phyloP scores from a whole-genome alignment of 2,113 vertebrate genomes.

The Lamprotornis superbus region DNA sequence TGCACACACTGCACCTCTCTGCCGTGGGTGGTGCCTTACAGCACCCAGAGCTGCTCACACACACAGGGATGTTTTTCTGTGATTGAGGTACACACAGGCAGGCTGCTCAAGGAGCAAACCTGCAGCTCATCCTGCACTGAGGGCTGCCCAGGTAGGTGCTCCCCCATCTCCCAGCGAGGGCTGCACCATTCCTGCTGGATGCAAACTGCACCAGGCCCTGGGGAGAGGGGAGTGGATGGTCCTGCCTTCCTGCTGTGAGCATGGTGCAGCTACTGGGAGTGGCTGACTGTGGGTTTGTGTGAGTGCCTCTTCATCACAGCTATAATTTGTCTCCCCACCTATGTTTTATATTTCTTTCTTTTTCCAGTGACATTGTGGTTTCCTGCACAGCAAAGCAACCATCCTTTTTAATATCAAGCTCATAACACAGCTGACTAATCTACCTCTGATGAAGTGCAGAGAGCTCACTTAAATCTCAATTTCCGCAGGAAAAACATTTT shows the following conservation, averaged over 20 bases:
- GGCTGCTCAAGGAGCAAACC: not conserved
- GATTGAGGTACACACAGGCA: not conserved
- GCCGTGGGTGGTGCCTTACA: fast-evolving
- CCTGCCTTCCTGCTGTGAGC: not conserved
- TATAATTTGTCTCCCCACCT: not conserved
- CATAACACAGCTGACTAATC: not conserved
- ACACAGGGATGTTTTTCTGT: fast-evolving
- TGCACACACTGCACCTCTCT: not conserved
- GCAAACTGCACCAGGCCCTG: not conserved
- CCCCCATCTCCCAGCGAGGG: not conserved
- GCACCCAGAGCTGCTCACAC: not conserved
- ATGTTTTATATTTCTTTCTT: not conserved
- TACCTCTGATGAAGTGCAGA: not conserved
- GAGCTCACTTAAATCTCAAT: not conserved
- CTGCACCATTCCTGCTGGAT: fast-evolving
- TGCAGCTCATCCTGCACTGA: not conserved
- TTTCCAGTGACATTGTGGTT: not conserved
- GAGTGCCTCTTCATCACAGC: not conserved
- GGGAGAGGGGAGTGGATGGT: not conserved
- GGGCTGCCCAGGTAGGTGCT: fast-evolving
- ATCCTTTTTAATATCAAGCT: not conserved
- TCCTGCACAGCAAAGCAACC: not conserved
- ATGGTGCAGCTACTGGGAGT: not conserved
- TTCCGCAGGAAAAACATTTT: not conserved
- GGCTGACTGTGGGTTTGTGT: not conserved